These are phyloP conservation scores for Dromaius novaehollandiae DNA, from an alignment of 2,113 vertebrate species.

Conservation along the genomic window DNA sequence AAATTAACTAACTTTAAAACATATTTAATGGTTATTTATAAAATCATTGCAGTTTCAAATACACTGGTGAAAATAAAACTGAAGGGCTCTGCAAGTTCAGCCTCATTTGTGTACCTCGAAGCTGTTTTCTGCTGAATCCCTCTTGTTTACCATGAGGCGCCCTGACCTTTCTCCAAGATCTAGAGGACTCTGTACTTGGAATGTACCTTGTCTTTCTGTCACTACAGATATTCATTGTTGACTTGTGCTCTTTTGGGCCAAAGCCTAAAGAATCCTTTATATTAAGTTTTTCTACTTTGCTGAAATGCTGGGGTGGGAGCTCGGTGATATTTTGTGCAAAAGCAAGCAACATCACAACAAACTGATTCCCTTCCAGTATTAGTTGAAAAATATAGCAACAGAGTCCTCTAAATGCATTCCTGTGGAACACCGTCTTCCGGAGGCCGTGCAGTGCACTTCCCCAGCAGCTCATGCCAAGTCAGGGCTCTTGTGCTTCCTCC, in stretches of 20 bases:
- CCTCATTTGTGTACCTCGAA: conserved; percentile 9
- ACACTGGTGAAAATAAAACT: not conserved
- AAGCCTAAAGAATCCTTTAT: not conserved
- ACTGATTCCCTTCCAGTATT: not conserved
- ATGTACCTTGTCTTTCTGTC: conserved; percentile 15
- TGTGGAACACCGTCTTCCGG: not conserved
- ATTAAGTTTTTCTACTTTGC: not conserved
- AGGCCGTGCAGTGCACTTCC: not conserved
- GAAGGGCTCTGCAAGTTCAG: not conserved
- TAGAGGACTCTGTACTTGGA: not conserved
- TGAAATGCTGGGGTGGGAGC: not conserved
- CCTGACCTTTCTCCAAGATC: conserved; percentile 32
- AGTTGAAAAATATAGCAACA: not conserved
- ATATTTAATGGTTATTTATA: not conserved
- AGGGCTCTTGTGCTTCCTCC: not conserved
- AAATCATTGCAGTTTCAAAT: not conserved
- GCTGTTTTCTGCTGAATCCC: not conserved
- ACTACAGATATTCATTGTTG: conserved; percentile 14
- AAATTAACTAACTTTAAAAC: not conserved
- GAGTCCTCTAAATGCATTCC: not conserved
- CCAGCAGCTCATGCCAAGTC: not conserved
- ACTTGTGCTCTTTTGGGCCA: not conserved
- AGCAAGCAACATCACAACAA: not conserved
- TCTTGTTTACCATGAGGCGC: conserved; percentile 17
- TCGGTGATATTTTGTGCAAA: not conserved